Percentiles rank a stretch among this genome's conserved stretches.
phyloP scores from a whole-genome alignment of 92 coral and sea anemone species.

The Actinernus sp. region DNA sequence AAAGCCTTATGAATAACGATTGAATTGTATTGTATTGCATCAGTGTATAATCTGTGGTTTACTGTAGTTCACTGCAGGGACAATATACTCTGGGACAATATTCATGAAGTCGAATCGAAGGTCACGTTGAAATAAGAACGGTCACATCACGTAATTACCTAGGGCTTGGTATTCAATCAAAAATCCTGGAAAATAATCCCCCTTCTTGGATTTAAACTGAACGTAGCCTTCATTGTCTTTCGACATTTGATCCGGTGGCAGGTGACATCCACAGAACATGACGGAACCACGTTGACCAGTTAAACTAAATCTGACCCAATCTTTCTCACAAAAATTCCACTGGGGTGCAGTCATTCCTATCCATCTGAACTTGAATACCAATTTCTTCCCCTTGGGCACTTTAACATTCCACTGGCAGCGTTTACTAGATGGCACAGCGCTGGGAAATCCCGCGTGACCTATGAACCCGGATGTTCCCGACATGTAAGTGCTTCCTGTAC shows the following conservation, averaged over 20 bases:
- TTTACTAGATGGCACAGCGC: not conserved
- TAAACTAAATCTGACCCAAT: not conserved
- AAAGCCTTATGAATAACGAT: too few species aligned
- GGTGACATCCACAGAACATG: not conserved
- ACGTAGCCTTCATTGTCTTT: not conserved
- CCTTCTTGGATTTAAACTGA: not conserved
- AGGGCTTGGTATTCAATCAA: constrained; percentile 9
- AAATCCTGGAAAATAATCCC: constrained; percentile 8
- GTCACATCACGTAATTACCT: constrained; percentile 1
- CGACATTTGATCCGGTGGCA: not conserved
- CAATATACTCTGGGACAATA: too few species aligned
- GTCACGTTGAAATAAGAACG: too few species aligned
- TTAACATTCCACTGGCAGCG: not conserved
- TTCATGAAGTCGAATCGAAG: too few species aligned
- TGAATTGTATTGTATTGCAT: too few species aligned
- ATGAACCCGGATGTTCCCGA: constrained; percentile 2
- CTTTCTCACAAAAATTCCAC: too few species aligned
- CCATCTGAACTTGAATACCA: not conserved
- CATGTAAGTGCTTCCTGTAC: not conserved
- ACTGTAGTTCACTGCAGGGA: too few species aligned
- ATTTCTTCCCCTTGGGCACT: not conserved
- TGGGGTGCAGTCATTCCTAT: too few species aligned
- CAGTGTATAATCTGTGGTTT: too few species aligned
- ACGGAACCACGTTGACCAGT: not conserved
- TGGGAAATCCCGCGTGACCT: constrained; percentile 32